phyloP scores from a whole-genome alignment of 2,113 vertebrate species.

The Anas platyrhynchos region DNA sequence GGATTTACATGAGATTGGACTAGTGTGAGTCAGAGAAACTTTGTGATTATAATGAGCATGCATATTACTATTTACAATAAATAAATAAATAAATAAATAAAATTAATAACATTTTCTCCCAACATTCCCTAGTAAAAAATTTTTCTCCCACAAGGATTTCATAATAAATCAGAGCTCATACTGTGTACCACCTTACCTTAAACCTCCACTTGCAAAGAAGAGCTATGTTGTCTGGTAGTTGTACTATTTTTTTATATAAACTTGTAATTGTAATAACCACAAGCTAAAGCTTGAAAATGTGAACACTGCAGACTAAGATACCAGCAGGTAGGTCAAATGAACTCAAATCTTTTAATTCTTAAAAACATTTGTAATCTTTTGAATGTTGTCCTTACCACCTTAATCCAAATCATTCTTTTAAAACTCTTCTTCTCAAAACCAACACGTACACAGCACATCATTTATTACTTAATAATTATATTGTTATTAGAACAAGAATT shows the following conservation, averaged over 20 bases:
- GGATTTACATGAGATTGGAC: not conserved
- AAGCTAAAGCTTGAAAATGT: not conserved
- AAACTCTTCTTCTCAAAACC: not conserved
- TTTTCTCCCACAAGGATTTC: not conserved
- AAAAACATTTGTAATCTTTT: not conserved
- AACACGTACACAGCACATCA: not conserved
- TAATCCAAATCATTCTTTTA: not conserved
- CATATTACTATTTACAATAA: not conserved
- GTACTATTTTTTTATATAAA: not conserved
- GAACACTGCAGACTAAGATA: not conserved
- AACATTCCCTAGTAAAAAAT: not conserved
- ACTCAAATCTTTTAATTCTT: not conserved
- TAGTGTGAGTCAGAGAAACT: not conserved
- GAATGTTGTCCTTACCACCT: not conserved
- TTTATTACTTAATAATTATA: not conserved
- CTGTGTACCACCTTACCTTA: not conserved
- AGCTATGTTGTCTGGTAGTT: not conserved
- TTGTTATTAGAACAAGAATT: not conserved
- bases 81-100: no score
- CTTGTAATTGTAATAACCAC: constrained; percentile 3
- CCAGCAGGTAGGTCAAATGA: not conserved
- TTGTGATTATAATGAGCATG: not conserved
- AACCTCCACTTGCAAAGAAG: not conserved
- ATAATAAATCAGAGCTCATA: not conserved
- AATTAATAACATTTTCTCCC: not conserved